Evolutionary conservation across 92 coral and sea anemone genomes (phyloP), one percentile per base, ranked within the genome.

Genomic region (Siderastrea radians): DNA sequence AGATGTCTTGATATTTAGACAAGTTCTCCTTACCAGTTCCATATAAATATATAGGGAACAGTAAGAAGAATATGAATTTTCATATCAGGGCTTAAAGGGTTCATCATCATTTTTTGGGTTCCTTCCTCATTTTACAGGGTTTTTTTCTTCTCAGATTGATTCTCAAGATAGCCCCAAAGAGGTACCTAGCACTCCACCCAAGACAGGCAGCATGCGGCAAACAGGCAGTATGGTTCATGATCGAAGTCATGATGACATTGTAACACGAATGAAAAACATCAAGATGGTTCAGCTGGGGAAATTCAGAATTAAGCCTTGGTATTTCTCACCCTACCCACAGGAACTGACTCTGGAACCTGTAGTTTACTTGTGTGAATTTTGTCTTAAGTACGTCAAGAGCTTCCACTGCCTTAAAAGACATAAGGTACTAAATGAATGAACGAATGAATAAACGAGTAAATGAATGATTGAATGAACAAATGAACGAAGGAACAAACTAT

Each of bases 211-310:
- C 68, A 68, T 94, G 71, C 81, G 98, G 8, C 92, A 92, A 72
- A 89, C 90, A 15, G 99, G 99, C 17, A 97, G 99, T 84, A 95
- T 97, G 98, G 99, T 97, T 8, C 99, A 97, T 6, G 99, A 97
- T 79, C 95, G 99, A 10, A 97, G 99, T 67, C 98, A 97, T 84
- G 99, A 97, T 86, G 99, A 97, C 88, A 96, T 97, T 64, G 92
- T 97, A 53, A 97, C 99, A 68, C 88, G 99, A 44, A 97, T 97
- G 98, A 97, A 97, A 87, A 97, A 97, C 81, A 81, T 97, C 86
- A 95, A 97, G 79, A 90, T 96, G 94, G 90, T 97, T 43, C 99
- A 97, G 72, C 89, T 97, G 45, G 99, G 99, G 44, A 94, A 96
- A 82, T 95, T 78, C 84, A 85, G 98, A 54, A 97, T 97, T 47